A percentile compares a stretch with the other conserved stretches of the same genome.
Evolutionary conservation across 35 echinoderm and acorn worm species (phyloP).

Genomic region (Strongylocentrotus purpuratus): DNA sequence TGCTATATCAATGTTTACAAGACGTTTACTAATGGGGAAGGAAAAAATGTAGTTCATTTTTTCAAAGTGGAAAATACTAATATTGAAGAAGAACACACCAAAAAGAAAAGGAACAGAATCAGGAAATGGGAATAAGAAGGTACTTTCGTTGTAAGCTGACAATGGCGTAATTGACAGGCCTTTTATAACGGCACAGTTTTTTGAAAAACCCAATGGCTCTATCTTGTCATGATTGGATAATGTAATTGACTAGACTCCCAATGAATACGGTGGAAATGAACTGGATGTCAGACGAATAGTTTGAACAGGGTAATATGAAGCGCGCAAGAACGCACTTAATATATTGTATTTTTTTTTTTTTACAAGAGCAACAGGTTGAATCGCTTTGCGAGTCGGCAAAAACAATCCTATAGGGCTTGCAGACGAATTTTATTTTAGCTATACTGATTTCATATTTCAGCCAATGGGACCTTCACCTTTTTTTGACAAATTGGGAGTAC

Average conservation of each 20-base stretch:
- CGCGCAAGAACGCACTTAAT: background rate
- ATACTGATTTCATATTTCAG: too few relatives aligned
- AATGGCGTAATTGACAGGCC: background rate
- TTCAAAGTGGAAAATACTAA: background rate
- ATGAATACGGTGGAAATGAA: background rate
- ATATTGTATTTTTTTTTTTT: too few relatives aligned
- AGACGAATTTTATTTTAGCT: too few relatives aligned
- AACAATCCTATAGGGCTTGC: too few relatives aligned
- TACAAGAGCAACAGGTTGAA: too few relatives aligned
- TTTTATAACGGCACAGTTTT: too few relatives aligned
- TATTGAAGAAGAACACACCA: background rate
- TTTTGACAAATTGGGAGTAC: too few relatives aligned
- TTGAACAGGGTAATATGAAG: background rate
- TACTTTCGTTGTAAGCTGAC: background rate
- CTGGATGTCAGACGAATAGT: background rate
- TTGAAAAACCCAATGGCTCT: background rate
- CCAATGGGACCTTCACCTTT: too few relatives aligned
- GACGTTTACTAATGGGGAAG: background rate
- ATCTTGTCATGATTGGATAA: background rate
- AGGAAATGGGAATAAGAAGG: background rate
- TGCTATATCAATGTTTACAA: background rate
- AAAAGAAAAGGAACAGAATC: background rate
- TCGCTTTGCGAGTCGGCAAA: too few relatives aligned
- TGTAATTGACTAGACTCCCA: background rate
- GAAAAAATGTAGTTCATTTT: background rate